Percentiles rank a stretch among this genome's conserved stretches.
Evolutionary conservation across 2,797 vertebrate genomes (phyloP).

Genomic region (Platalea minor): DNA sequence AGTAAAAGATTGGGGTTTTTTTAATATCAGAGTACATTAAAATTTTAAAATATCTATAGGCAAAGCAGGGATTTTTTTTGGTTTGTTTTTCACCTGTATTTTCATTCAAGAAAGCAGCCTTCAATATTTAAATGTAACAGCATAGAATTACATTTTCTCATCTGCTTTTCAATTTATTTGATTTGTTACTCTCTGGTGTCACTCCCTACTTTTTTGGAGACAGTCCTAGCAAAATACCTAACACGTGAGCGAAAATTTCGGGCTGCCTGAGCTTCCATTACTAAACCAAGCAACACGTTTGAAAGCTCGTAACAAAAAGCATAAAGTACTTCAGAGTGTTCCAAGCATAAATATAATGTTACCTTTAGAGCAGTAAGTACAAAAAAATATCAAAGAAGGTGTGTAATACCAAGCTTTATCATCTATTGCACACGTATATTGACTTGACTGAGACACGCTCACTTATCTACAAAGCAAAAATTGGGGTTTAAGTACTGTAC

Average conservation of each 20-base stretch:
- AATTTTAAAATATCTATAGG: conserved; percentile 14
- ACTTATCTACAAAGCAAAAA: conserved; percentile 68
- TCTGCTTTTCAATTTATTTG: not conserved
- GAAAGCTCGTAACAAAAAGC: not conserved
- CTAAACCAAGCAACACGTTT: not conserved
- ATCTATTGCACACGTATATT: conserved; percentile 13
- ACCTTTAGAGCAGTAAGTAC: conserved; percentile 39
- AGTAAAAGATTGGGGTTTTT: not conserved
- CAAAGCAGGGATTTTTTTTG: not conserved
- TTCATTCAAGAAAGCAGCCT: not conserved
- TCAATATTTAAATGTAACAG: not conserved
- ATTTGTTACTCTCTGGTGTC: not conserved
- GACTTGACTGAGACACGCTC: conserved; percentile 43
- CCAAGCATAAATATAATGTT: not conserved
- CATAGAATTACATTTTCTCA: not conserved
- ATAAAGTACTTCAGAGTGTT: not conserved
- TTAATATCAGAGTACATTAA: not conserved
- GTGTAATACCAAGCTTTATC: conserved; percentile 48
- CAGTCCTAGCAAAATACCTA: conserved; percentile 7
- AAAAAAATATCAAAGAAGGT: conserved; percentile 53
- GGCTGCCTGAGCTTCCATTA: not conserved
- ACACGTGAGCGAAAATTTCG: not conserved
- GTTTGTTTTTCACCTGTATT: not conserved
- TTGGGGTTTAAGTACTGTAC: conserved; percentile 53
- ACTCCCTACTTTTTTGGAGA: not conserved